Percentiles rank a stretch among this genome's conserved stretches.
Conservation (phyloP, 2,888 invertebrate genomes). For the Pachliopta kotzebuea region DNA sequence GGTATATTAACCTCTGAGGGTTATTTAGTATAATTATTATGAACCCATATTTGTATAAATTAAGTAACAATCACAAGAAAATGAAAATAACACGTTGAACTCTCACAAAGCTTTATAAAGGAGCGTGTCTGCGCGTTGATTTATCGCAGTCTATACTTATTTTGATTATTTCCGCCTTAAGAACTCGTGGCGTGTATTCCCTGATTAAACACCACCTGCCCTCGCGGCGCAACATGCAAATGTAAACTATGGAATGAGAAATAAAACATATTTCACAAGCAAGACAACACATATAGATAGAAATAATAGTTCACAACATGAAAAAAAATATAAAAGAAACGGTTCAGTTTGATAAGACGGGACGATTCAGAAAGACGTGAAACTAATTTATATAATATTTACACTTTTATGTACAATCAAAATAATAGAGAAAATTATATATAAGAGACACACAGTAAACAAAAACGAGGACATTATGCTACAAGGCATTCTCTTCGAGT, state of each 20-base stretch:
- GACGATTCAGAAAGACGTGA: too few relatives aligned
- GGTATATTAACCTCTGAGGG: too few relatives aligned
- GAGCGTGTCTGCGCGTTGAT: constrained; percentile 27
- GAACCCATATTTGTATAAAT: not conserved
- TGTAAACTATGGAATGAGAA: constrained; percentile 23
- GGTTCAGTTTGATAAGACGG: too few relatives aligned
- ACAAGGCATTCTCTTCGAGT: too few relatives aligned
- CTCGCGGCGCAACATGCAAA: constrained; percentile 19
- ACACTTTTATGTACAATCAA: too few relatives aligned
- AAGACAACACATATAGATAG: too few relatives aligned
- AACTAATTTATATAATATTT: too few relatives aligned
- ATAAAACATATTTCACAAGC: constrained; percentile 16
- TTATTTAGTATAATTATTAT: not conserved
- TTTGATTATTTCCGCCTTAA: constrained; percentile 31
- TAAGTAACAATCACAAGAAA: constrained; percentile 18
- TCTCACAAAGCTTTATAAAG: constrained; percentile 17
- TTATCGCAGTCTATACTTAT: constrained; percentile 29
- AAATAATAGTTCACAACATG: too few relatives aligned
- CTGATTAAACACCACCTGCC: constrained; percentile 30
- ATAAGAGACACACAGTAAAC: too few relatives aligned
- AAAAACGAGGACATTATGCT: too few relatives aligned
- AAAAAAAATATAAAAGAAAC: too few relatives aligned
- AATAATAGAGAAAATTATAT: too few relatives aligned
- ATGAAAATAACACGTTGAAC: constrained; percentile 17
- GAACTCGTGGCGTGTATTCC: constrained; percentile 29